Conservation (phyloP, 2,113 vertebrate species). For the Pelmatolapia mariae region DNA sequence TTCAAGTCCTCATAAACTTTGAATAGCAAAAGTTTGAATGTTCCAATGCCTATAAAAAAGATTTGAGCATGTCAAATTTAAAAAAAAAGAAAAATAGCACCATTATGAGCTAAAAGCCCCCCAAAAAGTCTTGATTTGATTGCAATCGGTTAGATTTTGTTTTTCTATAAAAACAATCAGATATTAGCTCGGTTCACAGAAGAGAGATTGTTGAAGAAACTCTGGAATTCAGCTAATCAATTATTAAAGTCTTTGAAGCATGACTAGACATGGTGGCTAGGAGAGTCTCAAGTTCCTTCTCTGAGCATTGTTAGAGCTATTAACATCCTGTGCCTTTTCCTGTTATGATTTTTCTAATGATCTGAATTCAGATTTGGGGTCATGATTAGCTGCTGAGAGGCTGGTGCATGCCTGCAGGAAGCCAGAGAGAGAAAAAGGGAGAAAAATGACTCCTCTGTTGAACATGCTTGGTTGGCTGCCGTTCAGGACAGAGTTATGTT, state of each 20-base stretch:
- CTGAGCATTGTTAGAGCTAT: background rate
- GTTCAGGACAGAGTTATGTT: conserved; percentile 36
- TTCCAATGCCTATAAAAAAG: background rate
- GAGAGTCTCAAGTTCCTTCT: background rate
- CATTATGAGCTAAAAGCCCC: background rate
- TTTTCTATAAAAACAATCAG: background rate
- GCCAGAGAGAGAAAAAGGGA: background rate
- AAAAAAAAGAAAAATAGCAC: background rate
- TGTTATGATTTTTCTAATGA: background rate
- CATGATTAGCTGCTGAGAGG: background rate
- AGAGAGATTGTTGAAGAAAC: background rate
- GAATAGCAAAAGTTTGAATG: background rate
- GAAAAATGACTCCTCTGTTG: conserved; percentile 17
- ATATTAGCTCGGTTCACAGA: background rate
- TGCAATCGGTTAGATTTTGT: background rate
- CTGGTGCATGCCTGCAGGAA: background rate
- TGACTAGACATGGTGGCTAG: background rate
- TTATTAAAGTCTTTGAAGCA: background rate
- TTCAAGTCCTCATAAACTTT: background rate
- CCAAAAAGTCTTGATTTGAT: background rate
- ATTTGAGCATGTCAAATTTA: background rate
- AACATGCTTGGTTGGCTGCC: conserved; percentile 28
- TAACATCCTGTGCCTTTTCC: background rate
- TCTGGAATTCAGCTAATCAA: background rate
- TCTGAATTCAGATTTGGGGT: background rate